Evolutionary conservation across 2,113 vertebrate genomes (phyloP).

Genomic region (Cynoglossus semilaevis): DNA sequence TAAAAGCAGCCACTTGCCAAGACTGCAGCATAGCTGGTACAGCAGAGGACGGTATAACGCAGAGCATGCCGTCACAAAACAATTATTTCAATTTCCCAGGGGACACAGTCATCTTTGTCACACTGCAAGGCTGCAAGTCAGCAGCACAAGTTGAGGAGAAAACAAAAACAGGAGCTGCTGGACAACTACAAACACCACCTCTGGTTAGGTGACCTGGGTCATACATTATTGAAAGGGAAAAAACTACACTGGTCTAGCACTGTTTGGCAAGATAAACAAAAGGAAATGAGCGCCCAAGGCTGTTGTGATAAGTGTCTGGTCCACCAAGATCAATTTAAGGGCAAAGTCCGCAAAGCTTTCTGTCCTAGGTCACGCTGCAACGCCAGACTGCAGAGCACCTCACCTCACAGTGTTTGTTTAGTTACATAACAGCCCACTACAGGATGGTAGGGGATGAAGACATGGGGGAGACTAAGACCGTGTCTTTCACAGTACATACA

Average conservation of each 20-base stretch:
- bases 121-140: conserved; percentile 17
- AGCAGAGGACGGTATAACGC: conserved; percentile 30
- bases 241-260: neutral
- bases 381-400: conserved; percentile 52
- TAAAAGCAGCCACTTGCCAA: conserved; percentile 47
- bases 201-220: conserved; percentile 22
- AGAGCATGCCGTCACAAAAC: conserved; percentile 27
- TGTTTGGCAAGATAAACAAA: conserved; percentile 43
- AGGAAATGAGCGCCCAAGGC: conserved; percentile 34
- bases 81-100: conserved; percentile 26
- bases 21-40: conserved; percentile 62
- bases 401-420: conserved; percentile 60
- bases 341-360: conserved; percentile 48
- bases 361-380: conserved; percentile 52
- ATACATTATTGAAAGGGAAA: neutral
- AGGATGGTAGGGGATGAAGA: conserved; percentile 14
- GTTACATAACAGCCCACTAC: conserved; percentile 56
- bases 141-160: conserved; percentile 19
- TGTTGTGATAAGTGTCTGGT: conserved; percentile 32
- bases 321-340: conserved; percentile 36
- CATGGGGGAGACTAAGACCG: neutral
- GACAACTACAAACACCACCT: conserved; percentile 3
- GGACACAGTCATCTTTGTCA: conserved; percentile 23
- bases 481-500: neutral
- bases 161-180: conserved; percentile 18